phyloP scores from a whole-genome alignment of 2,797 vertebrate genomes.

The Miichthys miiuy region DNA sequence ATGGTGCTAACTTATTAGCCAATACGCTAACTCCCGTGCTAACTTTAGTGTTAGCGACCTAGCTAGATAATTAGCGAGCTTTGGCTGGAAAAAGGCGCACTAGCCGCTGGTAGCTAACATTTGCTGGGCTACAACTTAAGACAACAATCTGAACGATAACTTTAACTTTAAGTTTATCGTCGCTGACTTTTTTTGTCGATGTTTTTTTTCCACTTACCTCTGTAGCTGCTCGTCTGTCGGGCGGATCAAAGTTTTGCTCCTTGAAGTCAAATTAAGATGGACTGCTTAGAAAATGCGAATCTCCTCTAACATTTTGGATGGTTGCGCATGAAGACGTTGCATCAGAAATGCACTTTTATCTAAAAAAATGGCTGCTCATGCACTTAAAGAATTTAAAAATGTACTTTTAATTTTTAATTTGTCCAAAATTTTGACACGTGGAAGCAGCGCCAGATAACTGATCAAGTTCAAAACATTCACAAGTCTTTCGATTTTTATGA shows the following conservation, averaged over 20 bases:
- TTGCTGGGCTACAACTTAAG: not conserved
- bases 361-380: too few species aligned
- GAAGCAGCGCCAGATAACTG: not conserved
- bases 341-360: too few species aligned
- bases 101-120: not conserved
- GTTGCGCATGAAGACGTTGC: too few species aligned
- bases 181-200: not conserved
- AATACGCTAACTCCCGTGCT: not conserved
- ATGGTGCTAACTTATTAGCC: not conserved
- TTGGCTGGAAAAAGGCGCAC: slow-evolving; percentile 41
- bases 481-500: not conserved
- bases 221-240: not conserved
- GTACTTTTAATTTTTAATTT: too few species aligned
- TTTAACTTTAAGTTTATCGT: not conserved
- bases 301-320: too few species aligned
- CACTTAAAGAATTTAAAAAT: too few species aligned
- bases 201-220: not conserved
- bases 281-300: too few species aligned
- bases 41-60: not conserved
- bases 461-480: not conserved
- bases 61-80: not conserved
- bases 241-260: not conserved
- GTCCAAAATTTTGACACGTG: not conserved
- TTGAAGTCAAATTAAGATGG: not conserved
- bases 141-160: not conserved